These are phyloP conservation scores for Caenorhabditis drosophilae DNA, from an alignment of 2,888 invertebrate genomes.

Conservation along the genomic window DNA sequence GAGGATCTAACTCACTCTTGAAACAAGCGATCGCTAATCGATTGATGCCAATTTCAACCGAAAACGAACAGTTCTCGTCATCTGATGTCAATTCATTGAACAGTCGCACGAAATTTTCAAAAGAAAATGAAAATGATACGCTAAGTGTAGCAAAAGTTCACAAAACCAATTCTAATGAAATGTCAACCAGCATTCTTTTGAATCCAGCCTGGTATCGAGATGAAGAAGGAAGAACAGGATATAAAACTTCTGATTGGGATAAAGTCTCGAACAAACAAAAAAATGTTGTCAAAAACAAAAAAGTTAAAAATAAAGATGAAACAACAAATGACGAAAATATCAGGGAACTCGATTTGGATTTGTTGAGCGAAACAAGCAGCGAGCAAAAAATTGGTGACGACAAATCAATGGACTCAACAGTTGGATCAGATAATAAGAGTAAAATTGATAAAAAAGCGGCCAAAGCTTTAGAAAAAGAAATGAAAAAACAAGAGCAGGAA, in stretches of 20 bases:
- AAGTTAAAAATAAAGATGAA: constrained; percentile 17
- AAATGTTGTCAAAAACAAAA: constrained; percentile 46
- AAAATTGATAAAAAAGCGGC: constrained; percentile 27
- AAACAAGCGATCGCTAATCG: constrained; percentile 66
- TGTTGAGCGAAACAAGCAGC: constrained; percentile 21
- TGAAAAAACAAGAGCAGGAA: constrained; percentile 37
- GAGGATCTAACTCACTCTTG: constrained; percentile 52
- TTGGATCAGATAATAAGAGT: constrained; percentile 14
- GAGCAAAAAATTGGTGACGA: constrained; percentile 21
- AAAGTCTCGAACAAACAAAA: constrained; percentile 51
- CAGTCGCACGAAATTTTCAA: constrained; percentile 4
- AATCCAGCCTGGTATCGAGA: constrained; percentile 67
- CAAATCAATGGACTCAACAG: constrained; percentile 11
- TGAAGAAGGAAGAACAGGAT: constrained; percentile 62
- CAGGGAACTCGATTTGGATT: constrained; percentile 34
- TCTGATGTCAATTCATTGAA: background rate
- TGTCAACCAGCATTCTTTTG: constrained; percentile 59
- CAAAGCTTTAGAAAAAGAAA: constrained; percentile 36
- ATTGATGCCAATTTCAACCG: constrained; percentile 24
- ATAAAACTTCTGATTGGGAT: constrained; percentile 52
- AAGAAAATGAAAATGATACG: background rate
- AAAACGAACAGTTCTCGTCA: constrained; percentile 12
- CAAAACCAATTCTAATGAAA: constrained; percentile 51
- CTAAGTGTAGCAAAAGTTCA: constrained; percentile 25
- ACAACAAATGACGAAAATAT: constrained; percentile 13